Evolutionary conservation across 1,140 invertebrate species (phyloP), one percentile per base, ranked within the genome.

Genomic region (Drosophila seguyi): DNA sequence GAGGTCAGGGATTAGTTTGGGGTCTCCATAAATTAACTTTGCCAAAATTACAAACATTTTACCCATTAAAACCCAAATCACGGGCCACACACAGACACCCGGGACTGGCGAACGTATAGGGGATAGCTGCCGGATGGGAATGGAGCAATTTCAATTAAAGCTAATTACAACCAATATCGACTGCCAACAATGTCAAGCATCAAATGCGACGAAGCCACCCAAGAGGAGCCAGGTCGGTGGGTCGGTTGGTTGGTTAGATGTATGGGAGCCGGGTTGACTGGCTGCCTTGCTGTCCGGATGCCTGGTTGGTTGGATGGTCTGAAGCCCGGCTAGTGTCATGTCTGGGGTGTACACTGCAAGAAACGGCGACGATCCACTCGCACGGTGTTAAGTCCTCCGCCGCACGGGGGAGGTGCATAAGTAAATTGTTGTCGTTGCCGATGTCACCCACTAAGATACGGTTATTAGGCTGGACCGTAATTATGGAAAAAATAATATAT

Each of bases 101-200:
- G n/a, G 16, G 41, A 44, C 41, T 20, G n/a, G 3, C 29, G 20
- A 31, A 36, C 45, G 67, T 52, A 52, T 60, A 45, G 31, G 41
- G 59, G 72, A 53, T 61, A 52, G 72, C 63, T 77, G 72, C 52
- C n/a, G 72, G 71, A 77, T 68, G 76, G 80, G 69, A 77, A 73
- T 85, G 86, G 67, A 90, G 85, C 86, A 90, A 90, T 90, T 90
- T 90, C 85, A 90, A 90, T 90, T 90, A 90, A 90, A 90, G 81
- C 85, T 90, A 90, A 90, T 90, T 90, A 90, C 85, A 90, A 81
- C 85, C 85, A 85, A 90, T 90, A 90, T 90, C 86, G 85, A 90
- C 87, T 90, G 85, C 86, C 85, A 90, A 90, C 85, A 90, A 90
- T 85, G 71, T 79, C 81, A 90, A 81, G 73, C 77, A 72, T 81